Conservation (phyloP, 2,113 vertebrate genomes). For the Sturnus vulgaris region DNA sequence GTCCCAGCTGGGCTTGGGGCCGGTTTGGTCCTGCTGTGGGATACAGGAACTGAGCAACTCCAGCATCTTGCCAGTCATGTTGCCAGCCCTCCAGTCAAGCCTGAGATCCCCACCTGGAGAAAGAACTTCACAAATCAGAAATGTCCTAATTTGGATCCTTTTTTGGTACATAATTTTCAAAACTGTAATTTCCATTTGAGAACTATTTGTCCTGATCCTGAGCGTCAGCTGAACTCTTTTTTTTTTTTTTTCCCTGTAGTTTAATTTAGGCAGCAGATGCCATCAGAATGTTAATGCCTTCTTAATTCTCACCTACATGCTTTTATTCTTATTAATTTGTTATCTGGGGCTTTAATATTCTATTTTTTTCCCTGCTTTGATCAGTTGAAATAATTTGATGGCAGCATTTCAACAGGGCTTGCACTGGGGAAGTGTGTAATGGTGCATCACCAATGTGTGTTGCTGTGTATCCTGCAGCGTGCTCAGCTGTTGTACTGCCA, state of each 20-base stretch:
- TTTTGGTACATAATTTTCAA: conserved; percentile 62
- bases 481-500: conserved; percentile 50
- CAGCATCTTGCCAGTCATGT: conserved; percentile 27
- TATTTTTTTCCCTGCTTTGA: conserved; percentile 51
- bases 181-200: conserved; percentile 66
- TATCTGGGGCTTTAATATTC: conserved; percentile 64
- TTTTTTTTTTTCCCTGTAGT: conserved; percentile 51
- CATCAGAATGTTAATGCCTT: conserved; percentile 68
- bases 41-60: not conserved
- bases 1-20: not conserved
- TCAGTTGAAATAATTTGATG: conserved; percentile 59
- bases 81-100: conserved; percentile 32
- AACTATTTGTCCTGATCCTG: conserved; percentile 67
- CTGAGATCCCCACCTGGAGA: conserved; percentile 59
- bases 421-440: conserved; percentile 36
- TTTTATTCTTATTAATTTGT: conserved; percentile 72
- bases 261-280: conserved; percentile 70
- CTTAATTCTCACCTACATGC: conserved; percentile 72
- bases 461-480: conserved; percentile 59
- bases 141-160: conserved; percentile 64
- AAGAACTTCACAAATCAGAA: conserved; percentile 61
- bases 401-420: conserved; percentile 44
- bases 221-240: conserved; percentile 59
- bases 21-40: not conserved
- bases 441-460: conserved; percentile 51